phyloP scores from a whole-genome alignment of 1,140 invertebrate species.

The Eurosta solidaginis region DNA sequence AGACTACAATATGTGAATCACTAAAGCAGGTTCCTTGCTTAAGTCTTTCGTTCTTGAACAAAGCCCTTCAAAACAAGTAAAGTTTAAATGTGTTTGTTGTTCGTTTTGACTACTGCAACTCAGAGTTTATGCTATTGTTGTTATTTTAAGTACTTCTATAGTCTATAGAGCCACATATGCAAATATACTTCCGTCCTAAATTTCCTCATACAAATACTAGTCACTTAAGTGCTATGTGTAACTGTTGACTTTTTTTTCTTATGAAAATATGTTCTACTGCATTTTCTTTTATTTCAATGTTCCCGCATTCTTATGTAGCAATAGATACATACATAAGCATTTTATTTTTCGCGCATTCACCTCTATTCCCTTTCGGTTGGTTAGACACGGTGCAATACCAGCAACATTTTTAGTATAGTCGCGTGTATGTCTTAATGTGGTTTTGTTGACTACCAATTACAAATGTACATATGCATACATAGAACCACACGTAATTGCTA shows the following conservation, averaged over 20 bases:
- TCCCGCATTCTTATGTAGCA: neutral
- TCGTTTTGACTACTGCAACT: constrained; percentile 34
- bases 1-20: neutral
- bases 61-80: neutral
- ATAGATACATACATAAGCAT: too few species aligned
- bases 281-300: neutral
- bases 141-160: too few species aligned
- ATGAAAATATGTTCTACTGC: neutral
- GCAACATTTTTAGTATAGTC: constrained; percentile 15
- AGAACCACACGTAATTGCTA: neutral
- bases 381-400: constrained; percentile 8
- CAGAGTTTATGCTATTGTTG: neutral
- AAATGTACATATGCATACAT: neutral
- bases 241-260: too few species aligned
- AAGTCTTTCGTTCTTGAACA: constrained; percentile 32
- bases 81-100: constrained; percentile 10
- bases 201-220: too few species aligned
- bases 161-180: too few species aligned
- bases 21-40: constrained; percentile 29
- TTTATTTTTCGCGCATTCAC: neutral
- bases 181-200: too few species aligned
- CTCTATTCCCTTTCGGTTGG: neutral
- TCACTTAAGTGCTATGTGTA: too few species aligned
- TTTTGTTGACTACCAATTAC: neutral
- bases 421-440: constrained; percentile 8